These are phyloP conservation scores for Tauraco erythrolophus DNA, from an alignment of 2,113 vertebrate genomes.

Conservation along the genomic window DNA sequence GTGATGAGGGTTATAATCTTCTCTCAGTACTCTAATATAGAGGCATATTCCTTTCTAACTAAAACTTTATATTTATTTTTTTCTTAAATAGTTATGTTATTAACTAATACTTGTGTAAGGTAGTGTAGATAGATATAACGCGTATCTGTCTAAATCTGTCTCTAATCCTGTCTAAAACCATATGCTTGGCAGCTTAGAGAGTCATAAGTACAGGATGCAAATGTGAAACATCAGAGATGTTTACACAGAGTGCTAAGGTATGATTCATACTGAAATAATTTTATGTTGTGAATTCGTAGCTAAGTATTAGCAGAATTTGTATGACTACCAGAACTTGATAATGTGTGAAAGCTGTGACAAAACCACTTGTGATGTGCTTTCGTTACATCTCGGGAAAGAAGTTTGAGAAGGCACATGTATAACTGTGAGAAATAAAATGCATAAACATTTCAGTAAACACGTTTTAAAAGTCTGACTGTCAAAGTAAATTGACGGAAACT, in stretches of 20 bases:
- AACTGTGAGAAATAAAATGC: not conserved
- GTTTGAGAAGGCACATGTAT: not conserved
- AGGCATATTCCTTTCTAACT: not conserved
- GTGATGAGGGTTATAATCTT: not conserved
- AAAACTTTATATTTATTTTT: not conserved
- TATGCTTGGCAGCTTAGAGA: not conserved
- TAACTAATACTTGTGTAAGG: not conserved
- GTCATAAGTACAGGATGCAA: not conserved
- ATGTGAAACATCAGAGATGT: not conserved
- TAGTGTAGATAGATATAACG: not conserved
- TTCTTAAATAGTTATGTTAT: not conserved
- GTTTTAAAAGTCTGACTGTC: not conserved
- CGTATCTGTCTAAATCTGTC: not conserved
- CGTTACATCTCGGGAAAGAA: not conserved
- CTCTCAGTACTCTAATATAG: not conserved
- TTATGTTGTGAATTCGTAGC: not conserved
- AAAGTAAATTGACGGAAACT: not conserved
- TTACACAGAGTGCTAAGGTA: not conserved
- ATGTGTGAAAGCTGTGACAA: not conserved
- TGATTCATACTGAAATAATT: constrained; percentile 30
- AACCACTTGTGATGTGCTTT: not conserved
- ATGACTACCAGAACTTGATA: not conserved
- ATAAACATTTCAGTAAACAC: not conserved
- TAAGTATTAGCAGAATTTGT: constrained; percentile 15
- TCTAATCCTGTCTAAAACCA: not conserved